A percentile compares a stretch with the other conserved stretches of the same genome.
Evolutionary conservation across 2,797 vertebrate genomes (phyloP).

Genomic region (Mormyrops boulengeri): DNA sequence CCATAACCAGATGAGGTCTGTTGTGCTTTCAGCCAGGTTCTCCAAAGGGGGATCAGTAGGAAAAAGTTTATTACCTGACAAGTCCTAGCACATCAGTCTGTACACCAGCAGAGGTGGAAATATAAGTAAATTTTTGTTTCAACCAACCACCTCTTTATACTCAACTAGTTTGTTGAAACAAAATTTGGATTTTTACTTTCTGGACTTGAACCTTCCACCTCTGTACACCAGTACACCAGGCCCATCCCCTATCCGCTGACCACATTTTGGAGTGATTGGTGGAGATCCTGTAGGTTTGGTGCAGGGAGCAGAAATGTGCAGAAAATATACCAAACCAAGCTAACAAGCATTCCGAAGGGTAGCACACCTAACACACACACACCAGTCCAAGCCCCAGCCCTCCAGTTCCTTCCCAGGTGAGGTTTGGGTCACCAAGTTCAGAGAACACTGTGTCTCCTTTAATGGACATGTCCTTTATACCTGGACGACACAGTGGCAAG

Average conservation of each 20-base stretch:
- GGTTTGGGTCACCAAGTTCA: background rate
- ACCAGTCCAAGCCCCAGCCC: background rate
- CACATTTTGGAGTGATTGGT: background rate
- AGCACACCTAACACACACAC: background rate
- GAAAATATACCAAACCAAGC: background rate
- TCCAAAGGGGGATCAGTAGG: background rate
- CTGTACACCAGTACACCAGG: background rate
- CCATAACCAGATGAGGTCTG: background rate
- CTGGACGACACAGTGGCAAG: background rate
- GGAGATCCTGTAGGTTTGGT: background rate
- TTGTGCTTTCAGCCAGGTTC: background rate
- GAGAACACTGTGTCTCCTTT: background rate
- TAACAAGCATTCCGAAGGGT: background rate
- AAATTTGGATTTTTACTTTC: background rate
- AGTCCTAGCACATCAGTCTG: background rate
- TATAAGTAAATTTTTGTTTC: too few species aligned
- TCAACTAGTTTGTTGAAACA: background rate
- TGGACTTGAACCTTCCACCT: background rate
- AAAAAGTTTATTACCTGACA: background rate
- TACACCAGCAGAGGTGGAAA: background rate
- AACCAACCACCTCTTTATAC: too few species aligned
- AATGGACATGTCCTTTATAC: background rate
- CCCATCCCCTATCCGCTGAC: background rate
- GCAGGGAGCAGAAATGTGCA: background rate
- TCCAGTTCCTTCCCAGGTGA: background rate